Base-by-base conservation (phyloP, 2,797 vertebrate genomes). In the Gymnopithys bicolor region DNA sequence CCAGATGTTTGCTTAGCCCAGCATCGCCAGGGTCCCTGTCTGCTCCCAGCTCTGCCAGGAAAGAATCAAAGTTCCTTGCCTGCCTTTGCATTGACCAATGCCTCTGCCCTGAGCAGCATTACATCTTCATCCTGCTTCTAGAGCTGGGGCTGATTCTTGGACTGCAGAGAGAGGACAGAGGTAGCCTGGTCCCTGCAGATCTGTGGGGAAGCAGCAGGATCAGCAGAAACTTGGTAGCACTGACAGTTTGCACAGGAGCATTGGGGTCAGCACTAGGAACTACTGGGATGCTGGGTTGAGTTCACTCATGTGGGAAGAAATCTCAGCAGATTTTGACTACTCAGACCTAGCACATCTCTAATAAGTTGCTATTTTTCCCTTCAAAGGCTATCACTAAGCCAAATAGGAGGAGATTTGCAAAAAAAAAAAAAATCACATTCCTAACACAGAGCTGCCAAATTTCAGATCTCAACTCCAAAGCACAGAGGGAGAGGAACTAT, bases 331-430 rank as follows among this genome's bases (percentile, higher is more conserved):
- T 81, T 96, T 94, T 88, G 55, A 73, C 67, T 87, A 46, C 56
- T 84, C 12, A 24, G 64, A 28, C 81, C 67, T 59, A 90, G 86
- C 41, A 82, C 1, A 0, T 74, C 56, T 46, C 81, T 90, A 87
- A 82, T 71, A 95, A 93, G 67, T 92, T 93, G 70, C 92, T 95
- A 89, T 95, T 96, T 97, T 91, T 87, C 80, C 35, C 77, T 91
- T 95, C 94, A 89, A 90, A 95, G 81, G 33, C 71, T 74, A 52
- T 53, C 49, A 60, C 87, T 79, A 55, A 73, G 93, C 77, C 80
- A 93, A 96, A 96, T 14, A 87, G 86, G 88, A 94, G 33, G 66
- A 93, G 81, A 95, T 87, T 94, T 92, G 49, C 22, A 35, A 82
- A 39, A 89, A 67, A 51, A 49, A 49, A 76, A n/a, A 48, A 84